phyloP scores from a whole-genome alignment of 1,140 invertebrate genomes.

The Drosophila repletoides region DNA sequence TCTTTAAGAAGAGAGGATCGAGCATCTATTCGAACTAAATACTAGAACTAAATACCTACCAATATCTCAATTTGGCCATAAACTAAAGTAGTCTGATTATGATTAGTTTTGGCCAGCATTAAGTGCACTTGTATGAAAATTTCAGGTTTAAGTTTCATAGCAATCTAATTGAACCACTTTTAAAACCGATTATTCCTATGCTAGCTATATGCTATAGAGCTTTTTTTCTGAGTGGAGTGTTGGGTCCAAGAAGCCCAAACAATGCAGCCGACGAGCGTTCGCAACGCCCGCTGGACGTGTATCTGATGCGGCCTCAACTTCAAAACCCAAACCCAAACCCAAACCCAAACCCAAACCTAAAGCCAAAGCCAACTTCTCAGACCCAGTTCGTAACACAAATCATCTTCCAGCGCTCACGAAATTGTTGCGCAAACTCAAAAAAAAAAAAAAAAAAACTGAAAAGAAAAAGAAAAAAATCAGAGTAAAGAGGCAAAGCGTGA shows the following conservation, averaged over 20 bases:
- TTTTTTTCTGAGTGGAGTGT: too few species aligned
- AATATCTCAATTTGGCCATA: too few species aligned
- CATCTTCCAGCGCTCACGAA: slow-evolving; percentile 80
- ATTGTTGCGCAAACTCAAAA: slow-evolving; percentile 79
- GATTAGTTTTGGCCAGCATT: too few species aligned
- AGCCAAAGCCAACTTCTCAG: slow-evolving; percentile 44
- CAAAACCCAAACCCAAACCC: slow-evolving; percentile 40
- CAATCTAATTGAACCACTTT: too few species aligned
- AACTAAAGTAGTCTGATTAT: too few species aligned
- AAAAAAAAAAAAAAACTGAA: slow-evolving; percentile 20
- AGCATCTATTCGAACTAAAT: too few species aligned
- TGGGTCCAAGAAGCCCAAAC: slow-evolving; percentile 24
- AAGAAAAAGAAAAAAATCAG: slow-evolving; percentile 59
- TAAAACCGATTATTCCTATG: too few species aligned
- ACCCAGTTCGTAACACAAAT: slow-evolving; percentile 72
- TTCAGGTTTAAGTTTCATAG: too few species aligned
- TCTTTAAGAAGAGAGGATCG: too few species aligned
- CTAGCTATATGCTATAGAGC: too few species aligned
- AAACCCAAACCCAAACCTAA: slow-evolving; percentile 20
- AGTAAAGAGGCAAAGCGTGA: slow-evolving; percentile 72
- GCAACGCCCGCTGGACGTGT: slow-evolving; percentile 76
- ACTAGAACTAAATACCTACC: too few species aligned
- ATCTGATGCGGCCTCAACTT: slow-evolving; percentile 67
- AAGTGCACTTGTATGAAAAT: too few species aligned
- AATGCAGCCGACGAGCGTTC: slow-evolving; percentile 55